Conservation (phyloP, 2,888 invertebrate species). For the Idaea straminata region DNA sequence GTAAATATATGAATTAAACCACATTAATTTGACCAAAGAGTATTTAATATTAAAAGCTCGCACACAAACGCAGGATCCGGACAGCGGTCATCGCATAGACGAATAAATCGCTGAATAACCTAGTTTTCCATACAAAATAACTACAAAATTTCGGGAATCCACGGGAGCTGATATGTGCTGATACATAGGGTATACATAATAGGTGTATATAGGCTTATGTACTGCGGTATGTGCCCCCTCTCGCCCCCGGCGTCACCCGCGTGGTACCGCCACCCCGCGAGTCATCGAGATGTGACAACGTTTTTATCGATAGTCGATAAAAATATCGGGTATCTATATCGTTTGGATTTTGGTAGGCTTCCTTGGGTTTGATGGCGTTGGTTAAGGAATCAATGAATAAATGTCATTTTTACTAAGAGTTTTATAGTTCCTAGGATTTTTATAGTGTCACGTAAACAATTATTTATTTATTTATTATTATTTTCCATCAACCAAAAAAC, state of each 20-base stretch:
- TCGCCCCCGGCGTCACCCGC: slow-evolving; percentile 52
- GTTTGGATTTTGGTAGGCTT: not conserved
- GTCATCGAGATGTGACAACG: slow-evolving; percentile 45
- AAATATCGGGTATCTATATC: not conserved
- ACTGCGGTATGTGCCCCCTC: slow-evolving; percentile 55
- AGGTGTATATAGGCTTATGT: slow-evolving; percentile 47
- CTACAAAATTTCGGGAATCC: slow-evolving; percentile 77
- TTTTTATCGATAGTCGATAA: slow-evolving; percentile 60
- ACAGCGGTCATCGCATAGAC: slow-evolving; percentile 33
- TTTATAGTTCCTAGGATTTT: no score
- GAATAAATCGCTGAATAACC: slow-evolving; percentile 74
- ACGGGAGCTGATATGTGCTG: slow-evolving; percentile 65
- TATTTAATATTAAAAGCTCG: not conserved
- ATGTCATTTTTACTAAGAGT: no score
- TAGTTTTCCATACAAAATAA: slow-evolving; percentile 78
- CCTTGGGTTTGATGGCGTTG: slow-evolving; percentile 8
- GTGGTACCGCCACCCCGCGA: slow-evolving; percentile 71
- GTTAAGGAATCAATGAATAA: not conserved
- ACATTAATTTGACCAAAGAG: not conserved
- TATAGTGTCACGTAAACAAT: no score
- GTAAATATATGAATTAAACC: not conserved
- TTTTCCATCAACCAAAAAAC: no score
- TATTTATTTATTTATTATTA: no score
- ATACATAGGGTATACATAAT: slow-evolving; percentile 47
- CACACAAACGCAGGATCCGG: not conserved